Base-by-base conservation (phyloP, 2,113 vertebrate genomes). In the Rattus rattus region DNA sequence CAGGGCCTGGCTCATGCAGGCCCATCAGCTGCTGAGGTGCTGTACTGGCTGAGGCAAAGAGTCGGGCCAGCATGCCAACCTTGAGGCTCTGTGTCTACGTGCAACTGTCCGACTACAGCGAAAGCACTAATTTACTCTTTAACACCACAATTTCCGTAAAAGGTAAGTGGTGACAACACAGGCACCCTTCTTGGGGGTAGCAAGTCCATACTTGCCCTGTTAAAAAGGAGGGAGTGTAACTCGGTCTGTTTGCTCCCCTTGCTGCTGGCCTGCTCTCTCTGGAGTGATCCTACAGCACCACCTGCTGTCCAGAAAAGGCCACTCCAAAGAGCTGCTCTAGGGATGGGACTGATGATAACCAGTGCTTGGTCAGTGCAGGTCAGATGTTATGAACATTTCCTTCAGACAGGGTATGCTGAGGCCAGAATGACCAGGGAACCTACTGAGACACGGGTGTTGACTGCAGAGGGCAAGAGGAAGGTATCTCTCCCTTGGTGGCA, bases 271-370 rank as follows among this genome's bases (percentile, higher is more conserved):
- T 30, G 70, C 43, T 70, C 85, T 16, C 63, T 13, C 0, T 4
- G 56, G n/a, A 0, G 24, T 0, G 2, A 3, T 39, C 84, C 91
- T 14, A 80, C 43, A 85, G 94, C 85, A 0, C 94, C 93, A 96
- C 59, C 97, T 96, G 52, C 91, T 75, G 94, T 70, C 85, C 54
- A 4, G 4, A 33, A 33, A 28, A 17, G 2, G 9, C 63, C 0
- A 2, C 56, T 0, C 5, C 0, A 0, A 9, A 26, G 49, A 30
- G 19, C 30, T 43, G 24, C 10, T 36, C 7, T 75, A 54, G 39
- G 70, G 30, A 39, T 17, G 13, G 61, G 16, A 1, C 39, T 47
- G 61, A 8, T 6, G 39, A 12, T 11, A 61, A 2, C 17, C 47
- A 47, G 75, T 3, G 65, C 61, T 61, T 73, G 26, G 26, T 17